Conservation (phyloP, 2,888 invertebrate genomes). For the Charanyca ferruginea region DNA sequence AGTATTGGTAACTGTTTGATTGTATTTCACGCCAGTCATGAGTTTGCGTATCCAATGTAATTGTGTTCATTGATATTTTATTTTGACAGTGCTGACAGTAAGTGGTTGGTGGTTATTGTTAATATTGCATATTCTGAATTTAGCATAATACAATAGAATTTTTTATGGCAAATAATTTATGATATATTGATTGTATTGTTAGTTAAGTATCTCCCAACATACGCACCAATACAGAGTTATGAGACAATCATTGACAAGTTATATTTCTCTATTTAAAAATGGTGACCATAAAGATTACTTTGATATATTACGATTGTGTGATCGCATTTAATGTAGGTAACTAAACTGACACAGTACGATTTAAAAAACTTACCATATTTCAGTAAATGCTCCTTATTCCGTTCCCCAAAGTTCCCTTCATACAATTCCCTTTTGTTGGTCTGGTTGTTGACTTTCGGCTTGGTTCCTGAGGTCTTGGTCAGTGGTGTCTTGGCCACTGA, state of each 20-base stretch:
- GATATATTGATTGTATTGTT: too few relatives aligned
- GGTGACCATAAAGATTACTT: too few relatives aligned
- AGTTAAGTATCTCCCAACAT: too few relatives aligned
- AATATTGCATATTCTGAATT: not conserved
- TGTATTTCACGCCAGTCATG: conserved; percentile 6
- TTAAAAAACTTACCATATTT: conserved; percentile 49
- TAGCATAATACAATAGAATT: too few relatives aligned
- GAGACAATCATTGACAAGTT: too few relatives aligned
- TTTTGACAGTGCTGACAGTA: conserved; percentile 1
- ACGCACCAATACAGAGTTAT: too few relatives aligned
- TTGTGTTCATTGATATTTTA: conserved; percentile 18
- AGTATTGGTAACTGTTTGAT: conserved; percentile 25
- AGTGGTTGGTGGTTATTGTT: not conserved
- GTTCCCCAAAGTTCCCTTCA: conserved; percentile 72
- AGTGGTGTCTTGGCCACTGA: conserved; percentile 26
- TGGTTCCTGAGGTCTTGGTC: conserved; percentile 29
- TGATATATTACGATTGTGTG: too few relatives aligned
- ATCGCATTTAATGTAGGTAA: not conserved
- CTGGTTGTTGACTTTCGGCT: conserved; percentile 60
- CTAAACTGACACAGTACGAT: not conserved
- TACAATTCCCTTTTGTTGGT: conserved; percentile 75
- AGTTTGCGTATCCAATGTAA: conserved; percentile 11
- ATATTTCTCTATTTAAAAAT: too few relatives aligned
- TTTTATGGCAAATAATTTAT: too few relatives aligned
- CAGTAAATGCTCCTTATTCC: conserved; percentile 9